Evolutionary conservation across 2,888 invertebrate species (phyloP).

Genomic region (Tetheella fluctuosa): DNA sequence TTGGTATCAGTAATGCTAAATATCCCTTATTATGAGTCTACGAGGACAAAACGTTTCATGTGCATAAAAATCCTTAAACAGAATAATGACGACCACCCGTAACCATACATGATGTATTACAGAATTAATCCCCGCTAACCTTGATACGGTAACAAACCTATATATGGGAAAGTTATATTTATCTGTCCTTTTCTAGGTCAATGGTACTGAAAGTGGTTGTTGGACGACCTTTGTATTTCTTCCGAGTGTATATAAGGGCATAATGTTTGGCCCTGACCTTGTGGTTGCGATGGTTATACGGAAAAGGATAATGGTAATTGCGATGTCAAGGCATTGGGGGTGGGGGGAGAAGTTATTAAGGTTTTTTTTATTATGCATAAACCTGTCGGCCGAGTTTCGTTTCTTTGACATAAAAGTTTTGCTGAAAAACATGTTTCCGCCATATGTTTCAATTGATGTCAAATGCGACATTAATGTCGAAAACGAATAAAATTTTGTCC

Average conservation of each 20-base stretch:
- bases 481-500: no score
- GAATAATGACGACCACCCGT: not conserved
- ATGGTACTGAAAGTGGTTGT: not conserved
- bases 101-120: not conserved
- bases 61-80: not conserved
- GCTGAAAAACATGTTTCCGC: no score
- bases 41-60: not conserved
- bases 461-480: no score
- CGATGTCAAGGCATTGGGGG: not conserved
- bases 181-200: constrained; percentile 3
- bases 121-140: not conserved
- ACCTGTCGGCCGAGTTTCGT: no score
- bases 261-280: not conserved
- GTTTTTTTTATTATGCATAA: no score
- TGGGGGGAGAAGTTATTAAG: not conserved
- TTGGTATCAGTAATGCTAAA: no score
- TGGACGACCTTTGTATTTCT: constrained; percentile 6
- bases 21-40: not conserved
- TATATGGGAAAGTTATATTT: constrained; percentile 8
- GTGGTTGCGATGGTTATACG: not conserved
- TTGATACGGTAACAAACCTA: not conserved
- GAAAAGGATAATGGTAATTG: constrained; percentile 2
- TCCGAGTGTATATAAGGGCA: constrained; percentile 7
- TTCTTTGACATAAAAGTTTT: no score
- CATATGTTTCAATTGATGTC: no score